Evolutionary conservation across 2,888 invertebrate genomes (phyloP), one percentile per base, ranked within the genome.

Genomic region (Polydesmus complanatus): DNA sequence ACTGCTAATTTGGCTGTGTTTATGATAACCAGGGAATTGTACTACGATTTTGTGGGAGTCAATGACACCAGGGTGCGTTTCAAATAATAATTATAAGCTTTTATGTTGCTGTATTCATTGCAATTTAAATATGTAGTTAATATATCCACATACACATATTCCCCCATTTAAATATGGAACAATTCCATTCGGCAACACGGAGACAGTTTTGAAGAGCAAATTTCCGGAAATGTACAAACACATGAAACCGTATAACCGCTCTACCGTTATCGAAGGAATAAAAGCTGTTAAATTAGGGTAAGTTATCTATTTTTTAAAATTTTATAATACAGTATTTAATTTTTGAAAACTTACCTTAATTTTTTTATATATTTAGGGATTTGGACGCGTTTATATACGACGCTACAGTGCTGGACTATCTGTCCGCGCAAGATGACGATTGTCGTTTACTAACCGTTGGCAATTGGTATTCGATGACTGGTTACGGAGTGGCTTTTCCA

Each of bases 1-100:
- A 98, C 98, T 77, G 98, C 98, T 77, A 98, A 98, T 78, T 79
- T 98, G 72, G 97, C 97, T 62, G 97, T 97, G 64, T 98, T 98
- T 80, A 98, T 98, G 98, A 98, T 98, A 73, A 97, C 97, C 57
- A 80, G 93, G 66, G 94, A 95, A 72, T 93, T 94, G 73, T 93
- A 85, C 74, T 91, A 91, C 74, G 90, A 93, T 72, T 83, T 96
- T 66, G 82, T 83, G 67, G 95, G 95, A 22, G 78, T 92, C 62
- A 86, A 88, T 68, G 91, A 92, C 73, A 79, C 80, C 64, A 77
- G 79, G 73, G 78, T 80, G 69, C 68, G 72, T 25, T 21, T 5
- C 25, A n/a, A n/a, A n/a, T n/a, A n/a, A n/a, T n/a, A n/a, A n/a
- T n/a, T n/a, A n/a, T n/a, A n/a, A n/a, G n/a, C n/a, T n/a, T n/a